Conservation (phyloP, 2,113 vertebrate species). For the Pseudopodoces humilis region DNA sequence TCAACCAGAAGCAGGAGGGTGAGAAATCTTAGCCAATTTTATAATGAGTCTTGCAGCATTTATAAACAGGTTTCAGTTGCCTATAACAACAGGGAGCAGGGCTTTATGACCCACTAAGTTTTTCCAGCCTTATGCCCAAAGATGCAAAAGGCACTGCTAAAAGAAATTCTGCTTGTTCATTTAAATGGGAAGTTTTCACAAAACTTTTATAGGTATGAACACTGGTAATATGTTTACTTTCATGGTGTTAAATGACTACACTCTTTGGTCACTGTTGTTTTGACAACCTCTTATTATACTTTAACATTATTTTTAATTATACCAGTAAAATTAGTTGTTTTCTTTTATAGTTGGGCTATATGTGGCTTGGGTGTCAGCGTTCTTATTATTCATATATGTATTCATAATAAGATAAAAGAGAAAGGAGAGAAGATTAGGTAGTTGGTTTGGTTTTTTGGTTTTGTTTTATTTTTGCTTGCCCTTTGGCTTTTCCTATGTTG, state of each 20-base stretch:
- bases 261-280: neutral
- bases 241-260: neutral
- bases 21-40: neutral
- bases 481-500: neutral
- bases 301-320: neutral
- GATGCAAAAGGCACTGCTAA: neutral
- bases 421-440: neutral
- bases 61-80: neutral
- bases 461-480: neutral
- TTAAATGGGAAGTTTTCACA: neutral
- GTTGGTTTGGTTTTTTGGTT: neutral
- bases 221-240: neutral
- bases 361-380: neutral
- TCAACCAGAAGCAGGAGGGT: neutral
- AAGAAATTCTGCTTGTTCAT: neutral
- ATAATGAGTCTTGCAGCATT: constrained; percentile 13
- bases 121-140: neutral
- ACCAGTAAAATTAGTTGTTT: neutral
- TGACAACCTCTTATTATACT: neutral
- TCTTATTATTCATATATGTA: neutral
- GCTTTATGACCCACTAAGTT: neutral
- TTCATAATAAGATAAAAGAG: neutral
- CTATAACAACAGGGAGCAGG: neutral
- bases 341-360: neutral
- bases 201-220: neutral